Base-by-base conservation (phyloP, 64 coral and sea anemone genomes). In the Pocillopora verrucosa region DNA sequence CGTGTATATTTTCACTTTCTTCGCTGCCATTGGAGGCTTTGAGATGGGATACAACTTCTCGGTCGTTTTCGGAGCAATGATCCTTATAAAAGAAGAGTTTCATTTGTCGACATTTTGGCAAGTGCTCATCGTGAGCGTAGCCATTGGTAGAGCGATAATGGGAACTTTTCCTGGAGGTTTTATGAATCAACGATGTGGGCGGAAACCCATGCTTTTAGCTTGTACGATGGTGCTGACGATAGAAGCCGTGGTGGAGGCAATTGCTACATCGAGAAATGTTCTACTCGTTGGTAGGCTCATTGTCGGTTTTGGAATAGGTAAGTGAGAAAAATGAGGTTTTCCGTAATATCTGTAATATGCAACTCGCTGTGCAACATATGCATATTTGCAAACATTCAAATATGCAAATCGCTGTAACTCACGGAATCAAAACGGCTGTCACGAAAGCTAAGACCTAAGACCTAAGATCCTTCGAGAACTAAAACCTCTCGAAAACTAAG, bases 291-390 rank as follows among this genome's bases (percentile, higher is more conserved):
- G 97, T 22, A 89, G 97, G 56, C 69, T 82, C 20, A 91, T 90
- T 14, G 94, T 99, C 56, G 97, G 97, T 9, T 34, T 99, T 59
- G 97, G 93, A 58, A 95, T 99, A 78, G 97, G 97, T 99, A 76
- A 90, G 80, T 26, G 1, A 70, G 9, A 65, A 34, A 13, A 45
- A 6, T 3, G n/a, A 64, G 36, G 36, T 51, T 24, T 81, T 81
- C 20, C 1, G 5, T 79, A 20, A 19, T 34, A 10, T 20, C 20
- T 9, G 36, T 56, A 34, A 34, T 34, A 65, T 68, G n/a, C 6
- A 38, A 38, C 3, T 67, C 45, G 34, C 16, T 62, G 60, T 63
- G n/a, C n/a, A n/a, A n/a, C n/a, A n/a, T n/a, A n/a, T n/a, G n/a
- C n/a, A n/a, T n/a, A n/a, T n/a, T n/a, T n/a, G n/a, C n/a, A n/a